Evolutionary conservation across 2,888 invertebrate species (phyloP).

Genomic region (Hymenopus coronatus): DNA sequence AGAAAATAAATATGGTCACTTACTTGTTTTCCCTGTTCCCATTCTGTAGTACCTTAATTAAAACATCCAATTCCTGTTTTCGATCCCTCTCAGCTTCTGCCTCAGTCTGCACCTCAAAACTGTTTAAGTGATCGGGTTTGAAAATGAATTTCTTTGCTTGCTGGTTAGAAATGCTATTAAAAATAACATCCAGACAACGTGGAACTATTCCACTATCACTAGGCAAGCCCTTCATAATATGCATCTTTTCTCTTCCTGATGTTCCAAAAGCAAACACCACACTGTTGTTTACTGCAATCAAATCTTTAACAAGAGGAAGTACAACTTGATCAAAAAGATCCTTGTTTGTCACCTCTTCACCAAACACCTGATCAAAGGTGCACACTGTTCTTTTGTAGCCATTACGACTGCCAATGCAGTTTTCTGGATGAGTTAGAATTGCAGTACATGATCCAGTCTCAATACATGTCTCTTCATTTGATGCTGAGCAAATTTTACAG

Average conservation of each 20-base stretch:
- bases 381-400: conserved; percentile 51
- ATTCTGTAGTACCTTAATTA: conserved; percentile 32
- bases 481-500: too few species aligned
- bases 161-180: conserved; percentile 79
- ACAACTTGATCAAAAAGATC: conserved; percentile 82
- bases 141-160: conserved; percentile 89
- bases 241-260: conserved; percentile 96
- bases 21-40: neutral
- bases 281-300: conserved; percentile 87
- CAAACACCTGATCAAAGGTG: conserved; percentile 83
- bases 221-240: conserved; percentile 84
- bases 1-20: neutral
- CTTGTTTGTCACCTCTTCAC: conserved; percentile 72
- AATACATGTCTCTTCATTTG: too few species aligned
- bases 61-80: conserved; percentile 54
- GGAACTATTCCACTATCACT: conserved; percentile 84
- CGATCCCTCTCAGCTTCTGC: conserved; percentile 85
- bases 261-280: conserved; percentile 97
- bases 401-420: too few species aligned
- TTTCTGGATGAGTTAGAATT: too few species aligned
- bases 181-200: conserved; percentile 84
- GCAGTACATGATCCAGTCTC: too few species aligned
- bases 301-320: conserved; percentile 80
- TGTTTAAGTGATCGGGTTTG: conserved; percentile 90
- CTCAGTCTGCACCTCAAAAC: conserved; percentile 86